These are phyloP conservation scores for Carollia perspicillata DNA, from an alignment of 2,113 vertebrate genomes.

Conservation along the genomic window DNA sequence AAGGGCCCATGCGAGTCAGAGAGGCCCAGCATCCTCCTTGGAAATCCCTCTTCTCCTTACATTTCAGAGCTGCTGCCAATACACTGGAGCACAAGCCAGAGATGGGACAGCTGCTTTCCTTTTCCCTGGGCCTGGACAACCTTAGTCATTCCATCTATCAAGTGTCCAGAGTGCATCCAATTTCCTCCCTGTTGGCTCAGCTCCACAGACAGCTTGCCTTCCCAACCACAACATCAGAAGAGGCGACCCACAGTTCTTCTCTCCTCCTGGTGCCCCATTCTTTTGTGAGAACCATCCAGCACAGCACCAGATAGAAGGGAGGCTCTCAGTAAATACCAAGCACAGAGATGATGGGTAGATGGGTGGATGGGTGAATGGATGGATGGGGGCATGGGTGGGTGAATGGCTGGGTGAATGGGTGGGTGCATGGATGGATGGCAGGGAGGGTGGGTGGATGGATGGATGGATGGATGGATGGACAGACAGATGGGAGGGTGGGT, in stretches of 20 bases:
- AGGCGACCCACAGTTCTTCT: not conserved
- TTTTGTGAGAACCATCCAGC: not conserved
- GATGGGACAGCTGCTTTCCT: not conserved
- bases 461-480: no score
- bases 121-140: not conserved
- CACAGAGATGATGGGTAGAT: not conserved
- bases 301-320: not conserved
- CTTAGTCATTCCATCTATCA: not conserved
- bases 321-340: not conserved
- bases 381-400: not conserved
- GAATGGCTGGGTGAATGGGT: not conserved
- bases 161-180: not conserved
- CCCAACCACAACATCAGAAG: not conserved
- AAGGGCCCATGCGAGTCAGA: not conserved
- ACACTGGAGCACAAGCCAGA: not conserved
- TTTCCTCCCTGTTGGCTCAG: not conserved
- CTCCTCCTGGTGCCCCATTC: not conserved
- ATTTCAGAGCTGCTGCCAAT: constrained; percentile 1
- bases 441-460: no score
- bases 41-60: not conserved
- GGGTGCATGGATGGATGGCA: not conserved
- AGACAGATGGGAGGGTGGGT: no score
- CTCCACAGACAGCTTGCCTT: not conserved
- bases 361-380: no score
- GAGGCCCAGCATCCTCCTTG: not conserved